These are phyloP conservation scores for Darevskia nairensis DNA, from an alignment of 2,797 vertebrate species.

Conservation along the genomic window DNA sequence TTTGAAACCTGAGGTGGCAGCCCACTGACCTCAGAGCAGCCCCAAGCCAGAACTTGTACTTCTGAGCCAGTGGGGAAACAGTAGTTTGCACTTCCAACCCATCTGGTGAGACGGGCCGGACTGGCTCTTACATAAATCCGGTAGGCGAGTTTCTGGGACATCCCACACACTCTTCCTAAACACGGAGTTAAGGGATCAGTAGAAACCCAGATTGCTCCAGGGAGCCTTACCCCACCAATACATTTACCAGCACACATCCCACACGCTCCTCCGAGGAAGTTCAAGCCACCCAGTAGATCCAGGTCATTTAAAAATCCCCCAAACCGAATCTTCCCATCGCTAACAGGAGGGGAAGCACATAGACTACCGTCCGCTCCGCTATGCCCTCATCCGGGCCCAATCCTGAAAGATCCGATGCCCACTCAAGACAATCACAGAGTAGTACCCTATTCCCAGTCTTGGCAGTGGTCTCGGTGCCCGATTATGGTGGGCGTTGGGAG, in stretches of 20 bases:
- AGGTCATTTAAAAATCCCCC: not conserved
- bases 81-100: slow-evolving; percentile 8
- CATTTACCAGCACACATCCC: not conserved
- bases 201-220: not conserved
- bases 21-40: not conserved
- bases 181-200: not conserved
- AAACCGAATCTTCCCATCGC: not conserved
- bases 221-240: not conserved
- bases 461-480: not conserved
- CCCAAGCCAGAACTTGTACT: not conserved
- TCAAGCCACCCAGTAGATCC: not conserved
- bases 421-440: not conserved
- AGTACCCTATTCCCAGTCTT: not conserved
- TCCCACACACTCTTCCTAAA: slow-evolving; percentile 15
- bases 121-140: slow-evolving; percentile 25
- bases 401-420: not conserved
- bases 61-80: not conserved
- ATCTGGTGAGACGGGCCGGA: slow-evolving; percentile 22
- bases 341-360: not conserved
- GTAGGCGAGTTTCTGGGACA: slow-evolving; percentile 16
- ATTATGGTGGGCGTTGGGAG: too few relatives aligned
- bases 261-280: too few relatives aligned
- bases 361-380: not conserved
- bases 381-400: not conserved
- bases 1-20: not conserved